A percentile compares a stretch with the other conserved stretches of the same genome.
phyloP scores from a whole-genome alignment of 2,797 vertebrate genomes.

The Crenichthys baileyi region DNA sequence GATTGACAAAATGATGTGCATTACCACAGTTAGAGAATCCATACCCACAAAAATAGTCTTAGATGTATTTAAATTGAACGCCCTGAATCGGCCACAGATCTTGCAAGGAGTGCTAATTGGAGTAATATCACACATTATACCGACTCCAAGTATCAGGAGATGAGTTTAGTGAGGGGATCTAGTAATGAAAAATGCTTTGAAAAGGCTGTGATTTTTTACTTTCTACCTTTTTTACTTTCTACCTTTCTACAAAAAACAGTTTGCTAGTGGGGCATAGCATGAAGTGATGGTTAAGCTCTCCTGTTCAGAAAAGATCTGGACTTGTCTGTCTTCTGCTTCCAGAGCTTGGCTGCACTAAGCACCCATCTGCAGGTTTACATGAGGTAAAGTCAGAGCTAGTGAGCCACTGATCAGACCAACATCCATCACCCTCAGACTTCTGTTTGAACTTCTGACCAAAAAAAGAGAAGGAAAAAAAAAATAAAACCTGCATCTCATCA shows the following conservation, averaged over 20 bases:
- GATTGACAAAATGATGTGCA: neutral
- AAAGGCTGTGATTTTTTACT: neutral
- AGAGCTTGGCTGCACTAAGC: slow-evolving; percentile 55
- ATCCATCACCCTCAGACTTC: neutral
- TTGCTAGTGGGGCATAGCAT: slow-evolving; percentile 19
- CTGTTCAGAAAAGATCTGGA: slow-evolving; percentile 42
- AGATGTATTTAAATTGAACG: too few relatives aligned
- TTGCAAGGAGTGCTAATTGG: neutral
- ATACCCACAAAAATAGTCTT: neutral
- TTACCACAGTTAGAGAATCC: neutral
- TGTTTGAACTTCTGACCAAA: neutral
- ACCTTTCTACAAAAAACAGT: neutral
- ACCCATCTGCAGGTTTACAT: slow-evolving; percentile 51
- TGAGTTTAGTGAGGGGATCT: neutral
- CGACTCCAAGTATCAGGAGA: neutral
- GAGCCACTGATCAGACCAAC: slow-evolving; percentile 23
- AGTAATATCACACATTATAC: neutral
- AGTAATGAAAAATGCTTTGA: neutral
- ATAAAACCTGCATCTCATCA: slow-evolving; percentile 4
- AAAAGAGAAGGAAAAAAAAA: neutral
- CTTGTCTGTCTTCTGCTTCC: slow-evolving; percentile 51
- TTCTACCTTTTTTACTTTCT: neutral
- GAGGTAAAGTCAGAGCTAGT: slow-evolving; percentile 13
- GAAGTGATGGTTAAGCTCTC: slow-evolving; percentile 22
- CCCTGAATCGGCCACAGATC: neutral